A percentile compares a stretch with the other conserved stretches of the same genome.
Evolutionary conservation across 2,888 invertebrate species (phyloP).

Genomic region (Caenorhabditis sp.): DNA sequence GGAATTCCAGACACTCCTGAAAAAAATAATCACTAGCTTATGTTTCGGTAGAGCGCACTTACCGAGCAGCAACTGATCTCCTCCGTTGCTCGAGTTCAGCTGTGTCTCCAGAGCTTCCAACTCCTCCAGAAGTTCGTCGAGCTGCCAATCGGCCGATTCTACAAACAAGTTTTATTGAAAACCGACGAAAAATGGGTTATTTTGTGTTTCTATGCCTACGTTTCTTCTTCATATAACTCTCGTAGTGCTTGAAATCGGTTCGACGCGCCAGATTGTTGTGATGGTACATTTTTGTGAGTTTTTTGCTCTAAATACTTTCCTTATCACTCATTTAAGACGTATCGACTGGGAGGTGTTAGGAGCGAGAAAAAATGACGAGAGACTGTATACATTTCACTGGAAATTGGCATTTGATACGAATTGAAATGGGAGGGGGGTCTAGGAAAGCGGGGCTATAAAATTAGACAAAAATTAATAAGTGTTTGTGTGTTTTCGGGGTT

Average conservation of each 20-base stretch:
- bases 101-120: slow-evolving; percentile 90
- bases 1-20: slow-evolving; percentile 52
- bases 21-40: too few species aligned
- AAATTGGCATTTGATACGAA: not conserved
- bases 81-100: slow-evolving; percentile 71
- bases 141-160: slow-evolving; percentile 95
- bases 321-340: not conserved
- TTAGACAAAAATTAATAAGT: not conserved
- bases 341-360: not conserved
- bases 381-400: too few species aligned
- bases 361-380: not conserved
- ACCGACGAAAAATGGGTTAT: too few species aligned
- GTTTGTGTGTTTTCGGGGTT: not conserved
- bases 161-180: not conserved
- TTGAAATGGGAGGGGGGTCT: too few species aligned
- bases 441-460: not conserved
- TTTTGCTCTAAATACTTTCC: not conserved
- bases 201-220: too few species aligned
- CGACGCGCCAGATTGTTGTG: too few species aligned
- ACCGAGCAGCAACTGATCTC: slow-evolving; percentile 85
- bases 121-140: slow-evolving; percentile 96
- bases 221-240: slow-evolving; percentile 51
- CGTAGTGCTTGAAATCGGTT: slow-evolving; percentile 50
- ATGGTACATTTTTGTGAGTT: slow-evolving; percentile 27
- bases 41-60: too few species aligned